Evolutionary conservation across 2,113 vertebrate species (phyloP).

Genomic region (Daphoenositta chrysoptera): DNA sequence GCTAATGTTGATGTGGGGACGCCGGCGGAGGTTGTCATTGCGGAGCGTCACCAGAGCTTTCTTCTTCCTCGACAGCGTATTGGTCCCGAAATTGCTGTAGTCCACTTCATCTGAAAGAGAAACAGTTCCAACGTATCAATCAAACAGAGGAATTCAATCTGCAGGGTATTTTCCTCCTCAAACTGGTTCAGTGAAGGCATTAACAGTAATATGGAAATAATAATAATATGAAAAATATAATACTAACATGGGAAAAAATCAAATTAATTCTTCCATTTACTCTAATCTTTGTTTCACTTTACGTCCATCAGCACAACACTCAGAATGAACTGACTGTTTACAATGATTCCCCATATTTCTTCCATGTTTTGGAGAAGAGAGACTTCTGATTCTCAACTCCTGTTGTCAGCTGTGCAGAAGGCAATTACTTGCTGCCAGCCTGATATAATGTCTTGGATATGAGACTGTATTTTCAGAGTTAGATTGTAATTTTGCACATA

Average conservation of each 20-base stretch:
- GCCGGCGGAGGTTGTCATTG: conserved; percentile 88
- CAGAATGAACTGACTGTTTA: not conserved
- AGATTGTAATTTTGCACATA: not conserved
- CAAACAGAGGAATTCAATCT: not conserved
- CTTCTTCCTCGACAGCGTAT: conserved; percentile 87
- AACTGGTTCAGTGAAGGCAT: not conserved
- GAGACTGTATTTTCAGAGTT: not conserved
- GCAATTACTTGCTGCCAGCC: not conserved
- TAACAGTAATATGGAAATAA: not conserved
- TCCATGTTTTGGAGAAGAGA: not conserved
- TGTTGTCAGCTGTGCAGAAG: not conserved
- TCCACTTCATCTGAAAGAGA: conserved; percentile 91
- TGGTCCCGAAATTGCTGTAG: conserved; percentile 86
- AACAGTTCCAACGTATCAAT: not conserved
- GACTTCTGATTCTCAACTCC: not conserved
- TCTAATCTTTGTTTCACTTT: not conserved
- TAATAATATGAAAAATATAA: not conserved
- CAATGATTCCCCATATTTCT: not conserved
- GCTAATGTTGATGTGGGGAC: conserved; percentile 89
- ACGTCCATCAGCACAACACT: not conserved
- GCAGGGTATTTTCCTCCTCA: not conserved
- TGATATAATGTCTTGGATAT: not conserved
- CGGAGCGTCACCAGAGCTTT: conserved; percentile 87
- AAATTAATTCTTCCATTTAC: not conserved
- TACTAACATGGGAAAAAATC: not conserved